Base-by-base conservation (phyloP, 2,113 vertebrate genomes). In the Ochotona curzoniae region DNA sequence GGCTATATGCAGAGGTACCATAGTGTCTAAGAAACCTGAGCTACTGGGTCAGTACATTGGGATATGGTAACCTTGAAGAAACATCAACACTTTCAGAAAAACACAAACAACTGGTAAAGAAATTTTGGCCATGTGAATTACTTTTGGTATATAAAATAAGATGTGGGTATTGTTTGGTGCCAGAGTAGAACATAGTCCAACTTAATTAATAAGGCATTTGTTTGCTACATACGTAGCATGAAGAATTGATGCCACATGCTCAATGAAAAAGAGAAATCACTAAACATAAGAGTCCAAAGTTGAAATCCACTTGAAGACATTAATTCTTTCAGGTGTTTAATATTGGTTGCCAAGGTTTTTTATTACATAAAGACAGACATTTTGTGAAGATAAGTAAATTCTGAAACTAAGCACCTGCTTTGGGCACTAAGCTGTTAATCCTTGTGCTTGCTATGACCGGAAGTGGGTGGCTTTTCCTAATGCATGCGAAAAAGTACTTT, bases 231-330 rank as follows among this genome's bases (percentile, higher is more conserved):
- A 13, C 15, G 4, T 60, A 57, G 44, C n/a, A 25, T 38, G 89
- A 88, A 93, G 75, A 57, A 28, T 17, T 93, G 35, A 81, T 60
- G 13, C 12, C 64, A 6, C 30, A 23, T 54, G 20, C 23, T 14
- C 49, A 9, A 86, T 79, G 54, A 18, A 54, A 70, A 86, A 91
- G 74, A 44, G 17, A 88, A 80, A 69, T 64, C n/a, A 89, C 3
- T 83, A 14, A 91, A 89, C 2, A 83, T 93, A 61, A 60, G 38
- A 61, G 32, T 67, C 28, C 81, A 87, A 95, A 93, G 35, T 89
- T 82, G 32, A 92, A 61, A 54, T 67, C 38, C 11, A 91, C 21
- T 71, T 57, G 66, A 74, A 54, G 20, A 83, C 20, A 64, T 44
- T 5, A 89, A 70, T 64, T 90, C 64, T 90, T 15, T 60, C 75